Base-by-base conservation (phyloP, 2,797 vertebrate species). In the Hyperoplus immaculatus region DNA sequence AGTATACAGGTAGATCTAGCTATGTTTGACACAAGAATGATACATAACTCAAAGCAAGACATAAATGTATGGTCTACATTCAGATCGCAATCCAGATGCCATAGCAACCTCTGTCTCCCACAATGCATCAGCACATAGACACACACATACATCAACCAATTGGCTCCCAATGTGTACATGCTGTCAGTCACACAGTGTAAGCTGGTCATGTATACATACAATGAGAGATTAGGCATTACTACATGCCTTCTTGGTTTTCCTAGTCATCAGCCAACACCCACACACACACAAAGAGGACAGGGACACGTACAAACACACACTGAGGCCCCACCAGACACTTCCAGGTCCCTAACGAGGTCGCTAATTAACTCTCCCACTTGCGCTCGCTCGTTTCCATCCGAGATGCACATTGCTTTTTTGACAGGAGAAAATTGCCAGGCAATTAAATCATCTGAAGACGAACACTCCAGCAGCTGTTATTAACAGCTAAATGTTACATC, bases 291-390 rank as follows among this genome's bases (percentile, higher is more conserved):
- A 57, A 81, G 54, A 72, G 50, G 47, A 70, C 64, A 41, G 58
- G 51, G 29, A 72, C 76, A 64, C 75, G 46, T 47, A 80, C 73
- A 79, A 14, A 78, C 75, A 71, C 75, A 72, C 56, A 75, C 70
- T 42, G 71, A 86, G 76, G 78, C 87, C 88, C 90, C 89, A 87
- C 65, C 91, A 93, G 89, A 94, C 95, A 93, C 93, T 93, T 94
- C 87, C 94, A 93, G 95, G 94, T 95, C 93, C 93, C 93, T 95
- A 96, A 95, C 93, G 92, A 96, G 94, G 94, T 95, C 88, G 92
- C 95, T 96, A 96, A 96, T 96, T 95, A 95, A 95, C 95, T 96
- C 95, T 95, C 93, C 90, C 94, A 93, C 93, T 95, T 92, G 88
- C 85, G 83, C 87, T 92, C 61, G 83, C 91, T 95, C 89, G 80